Conservation (phyloP, 2,888 invertebrate species). For the Pristionchus fissidentatus region DNA sequence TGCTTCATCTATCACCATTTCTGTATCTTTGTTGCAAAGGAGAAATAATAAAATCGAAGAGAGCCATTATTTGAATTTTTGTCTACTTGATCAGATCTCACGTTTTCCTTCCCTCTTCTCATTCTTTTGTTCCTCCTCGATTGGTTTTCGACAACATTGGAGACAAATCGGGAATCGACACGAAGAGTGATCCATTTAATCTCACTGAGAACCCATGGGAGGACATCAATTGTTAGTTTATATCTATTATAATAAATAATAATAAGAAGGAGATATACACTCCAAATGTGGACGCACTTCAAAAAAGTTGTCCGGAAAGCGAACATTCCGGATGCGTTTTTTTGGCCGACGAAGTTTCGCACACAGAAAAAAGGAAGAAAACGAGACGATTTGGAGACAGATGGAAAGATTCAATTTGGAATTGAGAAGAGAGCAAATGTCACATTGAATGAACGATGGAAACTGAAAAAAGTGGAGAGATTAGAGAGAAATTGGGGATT, state of each 20-base stretch:
- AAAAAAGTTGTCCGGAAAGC: not conserved
- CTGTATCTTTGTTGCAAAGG: not conserved
- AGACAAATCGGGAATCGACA: not conserved
- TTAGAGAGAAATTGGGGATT: too few species aligned
- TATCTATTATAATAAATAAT: not conserved
- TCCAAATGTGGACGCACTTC: not conserved
- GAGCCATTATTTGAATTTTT: not conserved
- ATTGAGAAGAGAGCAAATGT: not conserved
- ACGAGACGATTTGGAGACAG: not conserved
- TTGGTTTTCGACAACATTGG: slow-evolving; percentile 20
- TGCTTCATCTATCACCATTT: not conserved
- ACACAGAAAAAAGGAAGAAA: not conserved
- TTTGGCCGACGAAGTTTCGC: not conserved
- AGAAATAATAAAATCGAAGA: not conserved
- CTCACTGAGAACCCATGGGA: slow-evolving; percentile 39
- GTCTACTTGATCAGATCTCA: slow-evolving; percentile 33
- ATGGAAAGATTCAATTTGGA: not conserved
- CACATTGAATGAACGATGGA: not conserved
- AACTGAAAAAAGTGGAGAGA: too few species aligned
- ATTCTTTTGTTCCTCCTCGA: slow-evolving; percentile 2
- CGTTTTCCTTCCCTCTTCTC: not conserved
- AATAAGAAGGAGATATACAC: not conserved
- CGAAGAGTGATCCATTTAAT: not conserved
- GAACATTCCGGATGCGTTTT: not conserved
- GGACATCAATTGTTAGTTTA: slow-evolving; percentile 32